phyloP scores from a whole-genome alignment of 2,113 vertebrate genomes.

The Crocuta crocuta region DNA sequence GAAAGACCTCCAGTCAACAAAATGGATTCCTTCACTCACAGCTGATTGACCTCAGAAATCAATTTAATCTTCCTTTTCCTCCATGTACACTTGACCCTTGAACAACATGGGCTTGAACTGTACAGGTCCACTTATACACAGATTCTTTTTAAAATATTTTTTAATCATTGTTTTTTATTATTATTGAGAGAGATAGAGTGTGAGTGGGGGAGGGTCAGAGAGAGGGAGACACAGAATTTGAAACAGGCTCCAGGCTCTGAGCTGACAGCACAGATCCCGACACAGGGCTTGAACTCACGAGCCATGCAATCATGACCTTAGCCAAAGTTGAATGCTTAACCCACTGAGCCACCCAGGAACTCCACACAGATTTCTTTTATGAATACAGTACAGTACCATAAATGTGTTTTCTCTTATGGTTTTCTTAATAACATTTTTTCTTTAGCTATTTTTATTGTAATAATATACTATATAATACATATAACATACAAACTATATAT shows the following conservation, averaged over 20 bases:
- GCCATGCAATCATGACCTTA: no score
- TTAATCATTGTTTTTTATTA: no score
- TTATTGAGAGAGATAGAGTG: no score
- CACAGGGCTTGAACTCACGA: no score
- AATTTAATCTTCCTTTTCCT: background rate
- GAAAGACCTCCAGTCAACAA: background rate
- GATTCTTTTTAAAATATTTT: background rate
- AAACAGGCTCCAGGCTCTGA: no score
- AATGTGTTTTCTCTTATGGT: background rate
- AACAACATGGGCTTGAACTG: background rate
- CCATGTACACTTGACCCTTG: background rate
- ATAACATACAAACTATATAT: background rate
- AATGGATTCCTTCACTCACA: background rate
- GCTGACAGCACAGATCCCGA: no score
- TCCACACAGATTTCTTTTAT: no score
- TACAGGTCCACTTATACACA: background rate
- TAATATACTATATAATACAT: background rate
- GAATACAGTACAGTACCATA: background rate
- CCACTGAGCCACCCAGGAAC: no score
- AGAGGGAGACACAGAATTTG: no score
- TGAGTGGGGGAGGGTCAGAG: no score
- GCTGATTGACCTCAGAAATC: background rate
- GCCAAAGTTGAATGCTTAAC: no score
- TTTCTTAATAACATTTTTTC: background rate
- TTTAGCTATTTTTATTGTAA: background rate